These are phyloP conservation scores for Caenorhabditis angaria DNA, from an alignment of 2,888 invertebrate genomes.

Conservation along the genomic window DNA sequence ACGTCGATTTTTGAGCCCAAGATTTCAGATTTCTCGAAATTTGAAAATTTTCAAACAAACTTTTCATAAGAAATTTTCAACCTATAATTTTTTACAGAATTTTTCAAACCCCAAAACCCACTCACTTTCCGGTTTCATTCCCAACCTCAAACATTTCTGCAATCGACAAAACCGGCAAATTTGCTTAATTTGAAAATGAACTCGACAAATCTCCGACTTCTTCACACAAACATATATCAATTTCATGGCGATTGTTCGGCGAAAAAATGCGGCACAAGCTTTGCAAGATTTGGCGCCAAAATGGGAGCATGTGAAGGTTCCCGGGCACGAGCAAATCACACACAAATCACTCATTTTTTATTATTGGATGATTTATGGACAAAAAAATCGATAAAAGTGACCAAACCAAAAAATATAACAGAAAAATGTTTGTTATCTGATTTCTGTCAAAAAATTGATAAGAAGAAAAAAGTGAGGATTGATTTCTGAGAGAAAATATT, in stretches of 20 bases:
- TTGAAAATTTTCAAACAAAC: too few species aligned
- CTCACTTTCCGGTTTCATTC: conserved; percentile 20
- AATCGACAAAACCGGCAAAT: conserved; percentile 19
- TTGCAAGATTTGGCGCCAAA: conserved; percentile 36
- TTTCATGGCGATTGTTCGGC: conserved; percentile 32
- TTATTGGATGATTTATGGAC: not conserved
- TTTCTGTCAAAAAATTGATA: too few species aligned
- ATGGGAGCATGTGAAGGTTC: conserved; percentile 27
- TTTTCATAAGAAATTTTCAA: not conserved
- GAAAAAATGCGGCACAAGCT: conserved; percentile 38
- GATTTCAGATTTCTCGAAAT: too few species aligned
- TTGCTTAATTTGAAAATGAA: conserved; percentile 7
- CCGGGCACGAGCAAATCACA: conserved; percentile 19
- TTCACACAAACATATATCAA: conserved; percentile 26
- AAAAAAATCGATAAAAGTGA: too few species aligned
- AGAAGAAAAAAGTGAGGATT: too few species aligned
- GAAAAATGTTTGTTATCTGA: too few species aligned
- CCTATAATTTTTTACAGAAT: not conserved
- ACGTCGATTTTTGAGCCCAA: too few species aligned
- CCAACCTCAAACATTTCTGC: conserved; percentile 17
- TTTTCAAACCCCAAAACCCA: conserved; percentile 9
- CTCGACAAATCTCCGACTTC: conserved; percentile 21
- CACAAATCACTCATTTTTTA: too few species aligned
- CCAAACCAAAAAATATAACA: too few species aligned
- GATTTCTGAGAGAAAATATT: too few species aligned